Evolutionary conservation across 2,797 vertebrate species (phyloP).

Genomic region (Dromococcyx pavoninus): DNA sequence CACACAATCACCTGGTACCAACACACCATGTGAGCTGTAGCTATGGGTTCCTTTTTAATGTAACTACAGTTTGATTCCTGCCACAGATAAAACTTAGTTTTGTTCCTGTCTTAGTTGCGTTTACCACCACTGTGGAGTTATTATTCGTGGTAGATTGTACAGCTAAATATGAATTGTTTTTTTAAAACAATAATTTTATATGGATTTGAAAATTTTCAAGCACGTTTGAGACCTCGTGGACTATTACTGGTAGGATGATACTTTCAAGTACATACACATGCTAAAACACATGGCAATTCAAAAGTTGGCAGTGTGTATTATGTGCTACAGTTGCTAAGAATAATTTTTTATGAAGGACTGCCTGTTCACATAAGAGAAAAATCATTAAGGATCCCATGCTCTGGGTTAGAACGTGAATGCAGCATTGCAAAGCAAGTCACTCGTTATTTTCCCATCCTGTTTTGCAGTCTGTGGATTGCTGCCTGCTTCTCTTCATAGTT

Average conservation of each 20-base stretch:
- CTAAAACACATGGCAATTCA: background rate
- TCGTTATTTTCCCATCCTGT: background rate
- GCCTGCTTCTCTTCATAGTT: background rate
- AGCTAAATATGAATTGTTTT: background rate
- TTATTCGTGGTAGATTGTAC: background rate
- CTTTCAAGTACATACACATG: background rate
- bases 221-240: background rate
- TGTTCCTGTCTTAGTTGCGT: background rate
- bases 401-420: background rate
- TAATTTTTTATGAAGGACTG: background rate
- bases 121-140: background rate
- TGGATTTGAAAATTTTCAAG: background rate
- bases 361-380: background rate
- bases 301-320: background rate
- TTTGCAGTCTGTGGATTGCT: background rate
- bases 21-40: background rate
- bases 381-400: background rate
- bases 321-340: background rate
- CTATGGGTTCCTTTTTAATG: background rate
- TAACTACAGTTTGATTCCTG: background rate
- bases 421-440: background rate
- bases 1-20: background rate
- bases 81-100: background rate
- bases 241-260: background rate
- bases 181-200: background rate